These are phyloP conservation scores for Macrostomum lignano DNA, from an alignment of 1,140 invertebrate species.

Conservation along the genomic window DNA sequence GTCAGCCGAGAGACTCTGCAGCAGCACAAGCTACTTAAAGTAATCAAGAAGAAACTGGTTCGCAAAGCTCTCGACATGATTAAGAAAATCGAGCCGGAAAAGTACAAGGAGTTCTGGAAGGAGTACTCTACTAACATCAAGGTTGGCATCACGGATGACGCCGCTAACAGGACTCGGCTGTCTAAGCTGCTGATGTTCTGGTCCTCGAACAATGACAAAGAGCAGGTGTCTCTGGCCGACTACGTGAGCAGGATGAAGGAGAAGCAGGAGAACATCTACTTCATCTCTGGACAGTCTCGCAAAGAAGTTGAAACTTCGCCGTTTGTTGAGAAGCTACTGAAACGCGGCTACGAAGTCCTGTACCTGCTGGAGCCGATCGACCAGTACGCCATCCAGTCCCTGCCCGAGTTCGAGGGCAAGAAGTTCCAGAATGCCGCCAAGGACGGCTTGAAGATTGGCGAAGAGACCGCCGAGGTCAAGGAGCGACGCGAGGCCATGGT, in stretches of 20 bases:
- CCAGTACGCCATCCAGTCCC: slow-evolving; percentile 74
- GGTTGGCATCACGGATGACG: slow-evolving; percentile 84
- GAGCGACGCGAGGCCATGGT: background rate
- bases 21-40: slow-evolving; percentile 92
- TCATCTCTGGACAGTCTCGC: slow-evolving; percentile 59
- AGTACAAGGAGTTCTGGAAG: slow-evolving; percentile 85
- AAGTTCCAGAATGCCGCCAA: slow-evolving; percentile 99
- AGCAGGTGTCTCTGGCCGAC: slow-evolving; percentile 46
- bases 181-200: slow-evolving; percentile 73
- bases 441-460: slow-evolving; percentile 55
- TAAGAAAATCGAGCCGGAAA: slow-evolving; percentile 68
- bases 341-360: slow-evolving; percentile 70
- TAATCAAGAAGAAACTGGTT: slow-evolving; percentile 91
- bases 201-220: slow-evolving; percentile 42
- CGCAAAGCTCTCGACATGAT: slow-evolving; percentile 90
- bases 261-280: slow-evolving; percentile 83
- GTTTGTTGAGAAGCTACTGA: slow-evolving; percentile 68
- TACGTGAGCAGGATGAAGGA: slow-evolving; percentile 85
- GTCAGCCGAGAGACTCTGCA: slow-evolving; percentile 79
- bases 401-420: slow-evolving; percentile 95
- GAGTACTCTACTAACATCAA: slow-evolving; percentile 63
- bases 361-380: slow-evolving; percentile 85
- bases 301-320: slow-evolving; percentile 58
- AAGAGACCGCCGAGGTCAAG: slow-evolving; percentile 37
- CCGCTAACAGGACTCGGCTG: slow-evolving; percentile 66